These are phyloP conservation scores for Numenius phaeopus DNA, from an alignment of 2,797 vertebrate species.

Conservation along the genomic window DNA sequence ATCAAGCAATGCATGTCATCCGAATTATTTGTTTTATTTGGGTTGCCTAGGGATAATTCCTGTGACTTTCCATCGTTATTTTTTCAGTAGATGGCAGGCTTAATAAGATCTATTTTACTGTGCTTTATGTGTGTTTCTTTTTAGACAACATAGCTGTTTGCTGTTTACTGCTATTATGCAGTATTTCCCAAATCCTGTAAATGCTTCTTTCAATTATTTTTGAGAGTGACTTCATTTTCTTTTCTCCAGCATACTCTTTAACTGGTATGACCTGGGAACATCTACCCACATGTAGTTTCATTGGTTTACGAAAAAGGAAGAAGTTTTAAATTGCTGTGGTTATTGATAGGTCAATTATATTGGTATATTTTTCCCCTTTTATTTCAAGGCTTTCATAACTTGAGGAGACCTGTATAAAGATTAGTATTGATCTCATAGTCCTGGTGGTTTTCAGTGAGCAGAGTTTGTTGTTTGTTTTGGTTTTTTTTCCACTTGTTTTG, in stretches of 20 bases:
- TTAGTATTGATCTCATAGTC: not conserved
- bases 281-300: not conserved
- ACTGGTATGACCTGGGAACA: not conserved
- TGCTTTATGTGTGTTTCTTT: not conserved
- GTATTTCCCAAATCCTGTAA: not conserved
- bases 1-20: not conserved
- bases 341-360: not conserved
- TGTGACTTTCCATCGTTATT: not conserved
- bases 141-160: not conserved
- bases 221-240: not conserved
- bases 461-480: not conserved
- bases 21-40: conserved; percentile 35
- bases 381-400: not conserved
- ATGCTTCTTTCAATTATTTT: not conserved
- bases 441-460: not conserved
- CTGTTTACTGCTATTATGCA: not conserved
- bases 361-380: not conserved
- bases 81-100: not conserved
- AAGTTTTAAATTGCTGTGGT: not conserved
- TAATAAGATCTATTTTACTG: not conserved
- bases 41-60: conserved; percentile 2
- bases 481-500: not conserved
- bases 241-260: not conserved
- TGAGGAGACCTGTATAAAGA: not conserved
- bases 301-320: not conserved